Conservation (phyloP, 2,888 invertebrate genomes). For the Drosophila koepferae region DNA sequence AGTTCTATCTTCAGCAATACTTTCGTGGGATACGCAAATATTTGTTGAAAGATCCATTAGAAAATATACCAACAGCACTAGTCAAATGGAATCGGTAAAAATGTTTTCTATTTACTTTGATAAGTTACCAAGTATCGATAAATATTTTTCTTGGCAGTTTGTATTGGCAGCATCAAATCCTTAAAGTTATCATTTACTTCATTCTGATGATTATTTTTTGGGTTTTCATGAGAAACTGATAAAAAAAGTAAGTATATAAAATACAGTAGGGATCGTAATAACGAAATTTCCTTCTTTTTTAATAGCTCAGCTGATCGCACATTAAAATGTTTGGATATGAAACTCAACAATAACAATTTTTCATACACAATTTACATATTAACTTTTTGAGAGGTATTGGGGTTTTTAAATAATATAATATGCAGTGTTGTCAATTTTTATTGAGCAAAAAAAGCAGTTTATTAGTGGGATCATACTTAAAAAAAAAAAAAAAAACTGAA, state of each 20-base stretch:
- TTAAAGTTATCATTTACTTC: conserved; percentile 1
- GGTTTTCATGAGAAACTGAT: not conserved
- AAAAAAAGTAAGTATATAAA: not conserved
- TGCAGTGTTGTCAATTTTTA: too few species aligned
- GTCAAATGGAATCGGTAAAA: conserved; percentile 26
- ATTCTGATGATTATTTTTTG: not conserved
- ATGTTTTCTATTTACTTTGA: not conserved
- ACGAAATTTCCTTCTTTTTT: not conserved
- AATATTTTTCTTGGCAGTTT: conserved; percentile 7
- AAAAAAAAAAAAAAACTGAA: too few species aligned
- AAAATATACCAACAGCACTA: conserved; percentile 89
- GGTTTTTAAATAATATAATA: too few species aligned
- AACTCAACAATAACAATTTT: not conserved
- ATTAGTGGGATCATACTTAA: too few species aligned
- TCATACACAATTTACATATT: too few species aligned
- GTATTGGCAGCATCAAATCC: conserved; percentile 26
- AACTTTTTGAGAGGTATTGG: too few species aligned
- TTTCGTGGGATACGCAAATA: conserved; percentile 91
- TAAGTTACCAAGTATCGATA: not conserved
- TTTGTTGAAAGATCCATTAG: conserved; percentile 92
- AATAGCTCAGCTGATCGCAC: not conserved
- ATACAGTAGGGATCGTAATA: not conserved
- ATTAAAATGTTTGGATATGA: not conserved
- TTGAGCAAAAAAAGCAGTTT: too few species aligned
- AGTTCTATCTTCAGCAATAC: conserved; percentile 88